Conservation (phyloP, 2,888 invertebrate genomes). For the Cacoxenus indagator region DNA sequence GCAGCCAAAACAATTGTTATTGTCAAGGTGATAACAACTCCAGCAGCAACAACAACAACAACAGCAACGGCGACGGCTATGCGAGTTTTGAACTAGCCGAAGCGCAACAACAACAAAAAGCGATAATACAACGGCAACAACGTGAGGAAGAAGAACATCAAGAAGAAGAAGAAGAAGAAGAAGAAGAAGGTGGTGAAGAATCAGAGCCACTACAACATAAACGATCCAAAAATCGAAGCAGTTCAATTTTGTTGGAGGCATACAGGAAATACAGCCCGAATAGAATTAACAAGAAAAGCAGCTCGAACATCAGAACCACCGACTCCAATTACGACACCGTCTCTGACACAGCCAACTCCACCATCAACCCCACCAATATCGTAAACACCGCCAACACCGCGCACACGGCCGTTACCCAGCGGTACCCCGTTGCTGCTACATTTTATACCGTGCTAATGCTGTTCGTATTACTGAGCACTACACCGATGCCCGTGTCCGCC, state of each 20-base stretch:
- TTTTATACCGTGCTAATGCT: conserved; percentile 29
- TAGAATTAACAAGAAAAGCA: too few relatives aligned
- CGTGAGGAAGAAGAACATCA: neutral
- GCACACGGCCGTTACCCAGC: neutral
- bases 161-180: neutral
- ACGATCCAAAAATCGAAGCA: too few relatives aligned
- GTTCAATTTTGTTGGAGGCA: too few relatives aligned
- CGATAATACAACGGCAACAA: neutral
- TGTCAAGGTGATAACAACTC: neutral
- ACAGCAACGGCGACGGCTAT: neutral
- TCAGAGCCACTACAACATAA: conserved; percentile 13
- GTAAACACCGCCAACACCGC: conserved; percentile 24
- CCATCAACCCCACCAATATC: neutral
- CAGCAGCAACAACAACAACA: neutral
- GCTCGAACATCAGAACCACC: too few relatives aligned
- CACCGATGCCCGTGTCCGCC: conserved; percentile 42
- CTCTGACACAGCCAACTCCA: too few relatives aligned
- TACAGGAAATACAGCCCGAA: too few relatives aligned
- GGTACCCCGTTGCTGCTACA: neutral
- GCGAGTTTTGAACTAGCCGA: too few relatives aligned
- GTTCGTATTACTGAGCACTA: conserved; percentile 41
- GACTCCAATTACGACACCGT: too few relatives aligned
- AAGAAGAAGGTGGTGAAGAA: neutral
- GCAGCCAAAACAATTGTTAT: neutral
- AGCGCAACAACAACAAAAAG: neutral